Conservation (phyloP, 2,797 vertebrate species). For the Orientallactaga sibirica region DNA sequence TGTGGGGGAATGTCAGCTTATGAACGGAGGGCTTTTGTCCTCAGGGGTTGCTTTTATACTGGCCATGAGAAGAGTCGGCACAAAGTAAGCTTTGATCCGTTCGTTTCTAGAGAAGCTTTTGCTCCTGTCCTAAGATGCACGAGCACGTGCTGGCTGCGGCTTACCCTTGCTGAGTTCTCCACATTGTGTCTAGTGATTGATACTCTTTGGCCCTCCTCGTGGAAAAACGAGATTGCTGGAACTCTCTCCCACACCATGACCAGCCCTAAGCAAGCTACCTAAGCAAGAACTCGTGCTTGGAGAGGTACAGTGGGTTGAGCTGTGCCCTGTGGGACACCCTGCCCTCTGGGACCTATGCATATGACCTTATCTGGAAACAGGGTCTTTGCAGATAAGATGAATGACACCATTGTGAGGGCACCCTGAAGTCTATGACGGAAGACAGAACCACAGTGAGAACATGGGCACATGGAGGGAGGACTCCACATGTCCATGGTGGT, state of each 20-base stretch:
- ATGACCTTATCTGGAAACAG: not conserved
- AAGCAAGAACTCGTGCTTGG: not conserved
- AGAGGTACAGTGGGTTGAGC: rapidly evolving
- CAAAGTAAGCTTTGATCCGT: not conserved
- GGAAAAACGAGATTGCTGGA: not conserved
- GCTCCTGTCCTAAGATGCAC: not conserved
- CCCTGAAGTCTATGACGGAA: not conserved
- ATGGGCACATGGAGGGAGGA: not conserved
- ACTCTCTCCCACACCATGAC: not conserved
- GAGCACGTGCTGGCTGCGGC: too few species aligned
- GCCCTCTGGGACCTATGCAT: not conserved
- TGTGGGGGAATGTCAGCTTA: not conserved
- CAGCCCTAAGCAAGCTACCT: not conserved
- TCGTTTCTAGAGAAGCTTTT: not conserved
- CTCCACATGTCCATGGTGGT: too few species aligned
- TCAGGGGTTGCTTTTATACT: not conserved
- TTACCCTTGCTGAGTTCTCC: not conserved
- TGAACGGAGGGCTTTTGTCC: not conserved
- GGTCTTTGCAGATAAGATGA: not conserved
- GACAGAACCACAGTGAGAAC: not conserved
- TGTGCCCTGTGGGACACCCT: not conserved
- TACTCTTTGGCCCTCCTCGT: not conserved
- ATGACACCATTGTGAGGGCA: not conserved
- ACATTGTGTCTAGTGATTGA: not conserved
- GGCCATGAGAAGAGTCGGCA: not conserved